Base-by-base conservation (phyloP, 2,797 vertebrate genomes). In the Gallinago stenura region DNA sequence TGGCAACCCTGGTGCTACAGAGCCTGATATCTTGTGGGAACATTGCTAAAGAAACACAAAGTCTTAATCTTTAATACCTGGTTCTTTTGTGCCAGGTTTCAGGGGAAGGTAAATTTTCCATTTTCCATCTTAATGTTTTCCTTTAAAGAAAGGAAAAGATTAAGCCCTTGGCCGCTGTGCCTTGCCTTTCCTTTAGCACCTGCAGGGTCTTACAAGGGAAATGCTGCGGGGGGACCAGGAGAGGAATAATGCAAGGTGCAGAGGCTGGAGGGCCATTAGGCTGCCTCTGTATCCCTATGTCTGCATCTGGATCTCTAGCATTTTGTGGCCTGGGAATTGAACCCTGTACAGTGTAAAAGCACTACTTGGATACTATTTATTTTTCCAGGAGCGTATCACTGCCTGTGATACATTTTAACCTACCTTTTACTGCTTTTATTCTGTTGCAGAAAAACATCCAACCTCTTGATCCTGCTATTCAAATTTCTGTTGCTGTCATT, bases 1-100 rank as follows among this genome's bases (percentile, higher is more conserved):
- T 77, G 91, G 95, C 91, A 96, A 97, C 95, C 53, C 20, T 71
- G 90, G 37, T 62, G 62, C 91, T 68, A 30, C 31, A 48, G 26
- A 30, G 8, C n/a, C 41, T 77, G 16, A 15, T 69, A 21, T 37
- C 75, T 72, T 69, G 17, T 54, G 51, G 70, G 75, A 87, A 77
- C 51, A 64, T 5, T 43, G 68, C 48, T 81, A 15, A 85, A 88
- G 90, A 96, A 96, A 65, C 62, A 93, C 33, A 83, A 66, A 94
- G 45, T 91, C 70, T 14, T 46, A 65, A 51, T 83, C 64, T 79
- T 60, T 80, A 75, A 80, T n/a, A 80, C 18, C 21, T 80, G 48
- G 7, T 22, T 89, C 57, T 83, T 72, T 81, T 69, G 26, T 78
- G 62, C 48, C 46, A 69, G 53, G 7, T 80, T 93, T 87, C 28